Base-by-base conservation (phyloP, 2,113 vertebrate genomes). In the Erythrolamprus reginae region DNA sequence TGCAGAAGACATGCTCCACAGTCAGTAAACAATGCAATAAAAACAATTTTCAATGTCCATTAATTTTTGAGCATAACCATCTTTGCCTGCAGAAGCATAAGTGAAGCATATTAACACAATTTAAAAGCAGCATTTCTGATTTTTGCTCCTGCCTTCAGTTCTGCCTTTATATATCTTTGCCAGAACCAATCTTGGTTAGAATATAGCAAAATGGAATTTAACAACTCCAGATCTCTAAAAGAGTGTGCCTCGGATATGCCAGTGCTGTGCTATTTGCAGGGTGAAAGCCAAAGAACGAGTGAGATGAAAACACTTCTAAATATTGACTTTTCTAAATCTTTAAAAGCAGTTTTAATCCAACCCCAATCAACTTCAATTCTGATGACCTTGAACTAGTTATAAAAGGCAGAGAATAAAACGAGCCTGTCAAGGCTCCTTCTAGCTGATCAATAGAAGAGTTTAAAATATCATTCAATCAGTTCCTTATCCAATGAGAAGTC, bases 1-100 rank as follows among this genome's bases (percentile, higher is more conserved):
- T 92, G 90, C 33, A 89, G 9, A 61, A 94, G 92, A 93, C 13
- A 0, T n/a, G 88, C 24, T 95, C 88, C 70, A 92, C 84, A 93
- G 91, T 94, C 95, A 93, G 10, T 53, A 96, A 91, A 93, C 5
- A 0, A 51, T 53, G 51, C 88, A 92, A 93, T 93, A 90, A 95
- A 93, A 84, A 92, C 88, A 86, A 48, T 91, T 94, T 91, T 94
- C 90, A 90, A 70, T 88, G 38, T 50, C 88, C 38, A 19, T 42
- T 88, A 90, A 84, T 92, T 86, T 93, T 88, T 90, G 77, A 91
- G 33, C 23, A 19, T 52, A 84, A 82, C 9, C 7, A 24, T 33
- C 88, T 82, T 86, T 45, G 1, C 92, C 93, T 1, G 2, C 7
- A 93, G 65, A 88, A 48, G 2, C 10, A 92, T 52, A 88, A 84